Evolutionary conservation across 2,797 vertebrate genomes (phyloP).

Genomic region (Onychomys leucogaster): DNA sequence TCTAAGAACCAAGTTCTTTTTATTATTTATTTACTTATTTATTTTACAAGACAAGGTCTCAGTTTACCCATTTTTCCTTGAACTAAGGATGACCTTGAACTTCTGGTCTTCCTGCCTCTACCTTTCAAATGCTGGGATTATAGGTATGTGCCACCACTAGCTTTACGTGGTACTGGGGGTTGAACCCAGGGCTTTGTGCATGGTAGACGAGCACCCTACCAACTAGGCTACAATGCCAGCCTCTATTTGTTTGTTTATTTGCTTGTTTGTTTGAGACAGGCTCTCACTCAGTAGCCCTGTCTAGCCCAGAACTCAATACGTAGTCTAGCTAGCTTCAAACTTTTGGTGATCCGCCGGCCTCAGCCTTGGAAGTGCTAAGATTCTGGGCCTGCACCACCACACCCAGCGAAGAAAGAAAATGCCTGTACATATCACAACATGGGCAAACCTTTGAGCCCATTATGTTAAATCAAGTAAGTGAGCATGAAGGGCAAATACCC

Average conservation of each 20-base stretch:
- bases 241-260: not conserved
- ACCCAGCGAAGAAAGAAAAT: not conserved
- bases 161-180: not conserved
- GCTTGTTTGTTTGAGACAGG: not conserved
- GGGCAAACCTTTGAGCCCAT: conserved; percentile 7
- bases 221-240: not conserved
- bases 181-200: not conserved
- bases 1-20: not conserved
- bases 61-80: not conserved
- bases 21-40: not conserved
- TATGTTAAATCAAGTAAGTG: not conserved
- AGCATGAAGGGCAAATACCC: not conserved
- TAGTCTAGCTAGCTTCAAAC: not conserved
- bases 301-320: not conserved
- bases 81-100: not conserved
- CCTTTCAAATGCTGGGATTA: not conserved
- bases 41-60: not conserved
- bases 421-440: not conserved
- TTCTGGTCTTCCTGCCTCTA: not conserved
- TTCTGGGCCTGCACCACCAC: not conserved
- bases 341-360: not conserved
- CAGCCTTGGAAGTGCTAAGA: not conserved
- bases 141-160: too few species aligned
- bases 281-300: not conserved
- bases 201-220: not conserved